Evolutionary conservation across 2,113 vertebrate species (phyloP).

Genomic region (Mastomys coucha): DNA sequence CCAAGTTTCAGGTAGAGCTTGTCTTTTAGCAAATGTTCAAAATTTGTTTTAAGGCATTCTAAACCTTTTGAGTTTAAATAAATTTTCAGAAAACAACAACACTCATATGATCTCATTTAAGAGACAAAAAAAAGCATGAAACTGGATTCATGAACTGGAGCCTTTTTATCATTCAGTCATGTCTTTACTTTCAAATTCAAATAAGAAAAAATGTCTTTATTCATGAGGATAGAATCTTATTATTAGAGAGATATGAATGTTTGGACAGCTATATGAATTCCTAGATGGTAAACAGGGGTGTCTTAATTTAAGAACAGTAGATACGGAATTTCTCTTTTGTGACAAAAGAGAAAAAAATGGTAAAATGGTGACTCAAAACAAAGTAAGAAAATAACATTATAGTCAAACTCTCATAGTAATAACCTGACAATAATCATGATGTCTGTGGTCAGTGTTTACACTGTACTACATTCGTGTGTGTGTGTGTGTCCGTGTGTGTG

Average conservation of each 20-base stretch:
- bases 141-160: background rate
- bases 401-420: background rate
- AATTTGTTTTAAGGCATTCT: background rate
- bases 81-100: background rate
- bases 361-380: background rate
- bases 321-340: background rate
- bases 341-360: background rate
- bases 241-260: background rate
- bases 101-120: background rate
- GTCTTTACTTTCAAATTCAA: background rate
- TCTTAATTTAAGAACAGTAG: background rate
- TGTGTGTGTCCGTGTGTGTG: background rate
- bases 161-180: background rate
- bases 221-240: background rate
- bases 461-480: background rate
- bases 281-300: background rate
- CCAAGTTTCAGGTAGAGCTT: conserved; percentile 30
- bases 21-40: background rate
- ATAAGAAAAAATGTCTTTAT: background rate
- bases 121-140: background rate
- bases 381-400: conserved; percentile 20
- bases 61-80: background rate
- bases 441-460: background rate
- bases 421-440: background rate
- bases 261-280: background rate